Percentiles rank a stretch among this genome's conserved stretches.
These are phyloP conservation scores for Lepidochrysops patricia DNA, from an alignment of 2,888 invertebrate genomes.

Conservation along the genomic window DNA sequence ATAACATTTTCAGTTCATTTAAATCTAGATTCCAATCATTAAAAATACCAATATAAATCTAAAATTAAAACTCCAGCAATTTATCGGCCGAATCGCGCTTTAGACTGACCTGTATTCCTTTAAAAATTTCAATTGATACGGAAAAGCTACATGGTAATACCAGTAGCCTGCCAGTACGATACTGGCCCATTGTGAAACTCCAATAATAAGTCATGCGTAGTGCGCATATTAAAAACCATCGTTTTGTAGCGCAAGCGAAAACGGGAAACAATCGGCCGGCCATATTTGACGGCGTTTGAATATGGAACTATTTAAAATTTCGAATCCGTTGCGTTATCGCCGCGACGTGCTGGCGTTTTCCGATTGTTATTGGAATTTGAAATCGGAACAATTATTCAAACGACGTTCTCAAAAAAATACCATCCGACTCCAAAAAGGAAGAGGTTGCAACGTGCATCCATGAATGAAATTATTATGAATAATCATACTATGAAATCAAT, in stretches of 20 bases:
- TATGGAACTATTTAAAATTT: constrained; percentile 74
- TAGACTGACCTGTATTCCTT: constrained; percentile 1
- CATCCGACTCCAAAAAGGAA: background rate
- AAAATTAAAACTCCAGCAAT: background rate
- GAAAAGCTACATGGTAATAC: constrained; percentile 37
- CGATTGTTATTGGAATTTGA: constrained; percentile 53
- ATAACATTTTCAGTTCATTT: background rate
- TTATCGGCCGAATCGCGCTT: background rate
- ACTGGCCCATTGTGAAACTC: constrained; percentile 64
- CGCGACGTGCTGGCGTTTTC: constrained; percentile 65
- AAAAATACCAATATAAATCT: background rate
- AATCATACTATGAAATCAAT: no score
- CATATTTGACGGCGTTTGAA: constrained; percentile 68
- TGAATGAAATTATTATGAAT: no score
- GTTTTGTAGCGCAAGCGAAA: constrained; percentile 59
- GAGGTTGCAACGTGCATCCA: no score
- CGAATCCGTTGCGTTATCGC: constrained; percentile 73
- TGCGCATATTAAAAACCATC: constrained; percentile 68
- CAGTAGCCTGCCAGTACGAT: constrained; percentile 32
- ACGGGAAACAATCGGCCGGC: constrained; percentile 69
- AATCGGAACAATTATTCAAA: constrained; percentile 28
- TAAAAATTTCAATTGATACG: constrained; percentile 10
- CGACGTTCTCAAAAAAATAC: background rate
- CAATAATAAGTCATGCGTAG: constrained; percentile 61
- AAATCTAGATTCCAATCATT: background rate